A percentile compares a stretch with the other conserved stretches of the same genome.
phyloP scores from a whole-genome alignment of 2,113 vertebrate species.

The Caranx ignobilis region DNA sequence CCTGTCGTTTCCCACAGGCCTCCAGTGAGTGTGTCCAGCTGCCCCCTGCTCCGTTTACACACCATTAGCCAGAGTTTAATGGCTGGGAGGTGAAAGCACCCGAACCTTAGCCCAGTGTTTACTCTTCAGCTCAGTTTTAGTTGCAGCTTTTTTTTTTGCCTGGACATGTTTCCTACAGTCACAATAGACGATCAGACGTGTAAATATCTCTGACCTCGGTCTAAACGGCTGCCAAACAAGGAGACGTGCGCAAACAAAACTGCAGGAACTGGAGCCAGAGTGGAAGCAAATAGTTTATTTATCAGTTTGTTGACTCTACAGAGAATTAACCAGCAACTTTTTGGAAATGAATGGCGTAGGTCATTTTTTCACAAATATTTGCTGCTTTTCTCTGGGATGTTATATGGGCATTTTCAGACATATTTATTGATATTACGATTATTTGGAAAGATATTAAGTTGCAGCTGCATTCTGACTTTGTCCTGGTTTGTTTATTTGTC shows the following conservation, averaged over 20 bases:
- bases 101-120: conserved; percentile 66
- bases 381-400: not conserved
- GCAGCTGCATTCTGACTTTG: too few species aligned
- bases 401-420: not conserved
- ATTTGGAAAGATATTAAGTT: not conserved
- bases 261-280: not conserved
- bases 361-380: not conserved
- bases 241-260: conserved; percentile 7
- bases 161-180: conserved; percentile 37
- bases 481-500: too few species aligned
- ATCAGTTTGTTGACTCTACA: not conserved
- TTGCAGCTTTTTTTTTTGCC: conserved; percentile 50
- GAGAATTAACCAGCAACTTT: not conserved
- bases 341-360: not conserved
- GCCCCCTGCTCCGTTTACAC: conserved; percentile 72
- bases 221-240: conserved; percentile 39
- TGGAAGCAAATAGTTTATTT: not conserved
- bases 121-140: conserved; percentile 77
- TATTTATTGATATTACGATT: not conserved
- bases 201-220: conserved; percentile 54
- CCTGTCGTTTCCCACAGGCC: conserved; percentile 77
- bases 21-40: conserved; percentile 79
- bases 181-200: conserved; percentile 57
- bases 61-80: conserved; percentile 73
- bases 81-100: conserved; percentile 46